Evolutionary conservation across 1,140 invertebrate genomes (phyloP).

Genomic region (Cotesia chilonis): DNA sequence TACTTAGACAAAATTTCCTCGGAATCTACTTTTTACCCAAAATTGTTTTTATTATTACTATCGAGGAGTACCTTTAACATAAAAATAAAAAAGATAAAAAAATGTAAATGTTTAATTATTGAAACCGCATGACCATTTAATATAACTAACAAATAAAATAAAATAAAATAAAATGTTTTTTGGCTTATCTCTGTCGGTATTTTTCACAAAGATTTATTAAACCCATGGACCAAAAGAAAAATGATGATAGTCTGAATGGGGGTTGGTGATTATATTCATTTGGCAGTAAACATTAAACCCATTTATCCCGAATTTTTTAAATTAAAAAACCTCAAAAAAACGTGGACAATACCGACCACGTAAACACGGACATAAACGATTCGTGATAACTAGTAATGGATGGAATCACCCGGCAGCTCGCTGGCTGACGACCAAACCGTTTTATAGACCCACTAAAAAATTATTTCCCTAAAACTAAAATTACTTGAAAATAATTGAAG

Average conservation of each 20-base stretch:
- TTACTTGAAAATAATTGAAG: neutral
- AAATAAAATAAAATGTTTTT: neutral
- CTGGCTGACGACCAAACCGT: slow-evolving; percentile 32
- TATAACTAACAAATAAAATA: neutral
- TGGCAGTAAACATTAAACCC: slow-evolving; percentile 12
- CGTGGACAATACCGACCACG: too few species aligned
- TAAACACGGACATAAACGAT: slow-evolving; percentile 20
- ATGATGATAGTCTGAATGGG: too few species aligned
- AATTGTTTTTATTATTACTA: neutral
- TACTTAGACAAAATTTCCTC: neutral
- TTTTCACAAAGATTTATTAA: slow-evolving; percentile 9
- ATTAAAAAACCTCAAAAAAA: too few species aligned
- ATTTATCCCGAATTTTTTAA: too few species aligned
- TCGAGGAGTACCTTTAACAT: neutral
- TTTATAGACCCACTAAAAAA: slow-evolving; percentile 3
- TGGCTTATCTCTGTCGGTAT: slow-evolving; percentile 19
- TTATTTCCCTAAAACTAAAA: slow-evolving; percentile 4
- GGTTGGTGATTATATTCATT: slow-evolving; percentile 31
- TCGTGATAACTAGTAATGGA: slow-evolving; percentile 28
- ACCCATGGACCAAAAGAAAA: too few species aligned
- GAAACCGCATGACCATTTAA: too few species aligned
- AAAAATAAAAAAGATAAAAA: slow-evolving; percentile 1
- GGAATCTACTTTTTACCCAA: neutral
- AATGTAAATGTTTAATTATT: neutral
- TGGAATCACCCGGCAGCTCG: slow-evolving; percentile 6